phyloP scores from a whole-genome alignment of 2,113 vertebrate species.

The Onychorhynchus coronatus region DNA sequence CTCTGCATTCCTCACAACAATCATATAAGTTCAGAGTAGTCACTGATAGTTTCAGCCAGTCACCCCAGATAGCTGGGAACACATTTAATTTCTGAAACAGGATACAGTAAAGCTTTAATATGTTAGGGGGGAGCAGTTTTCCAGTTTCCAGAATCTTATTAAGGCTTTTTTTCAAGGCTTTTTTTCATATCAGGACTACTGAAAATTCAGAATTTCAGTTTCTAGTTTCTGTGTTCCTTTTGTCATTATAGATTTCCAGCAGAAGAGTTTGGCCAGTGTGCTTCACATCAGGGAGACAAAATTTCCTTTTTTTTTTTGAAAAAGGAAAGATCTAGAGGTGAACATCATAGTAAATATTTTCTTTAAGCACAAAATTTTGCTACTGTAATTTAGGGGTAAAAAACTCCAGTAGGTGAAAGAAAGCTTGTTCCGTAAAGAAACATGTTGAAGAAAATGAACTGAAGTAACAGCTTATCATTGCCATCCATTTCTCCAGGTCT shows the following conservation, averaged over 20 bases:
- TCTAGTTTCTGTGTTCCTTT: not conserved
- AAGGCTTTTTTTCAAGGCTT: not conserved
- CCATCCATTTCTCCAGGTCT: not conserved
- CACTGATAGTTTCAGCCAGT: not conserved
- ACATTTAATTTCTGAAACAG: not conserved
- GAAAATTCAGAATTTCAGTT: not conserved
- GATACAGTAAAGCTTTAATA: not conserved
- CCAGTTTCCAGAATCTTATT: not conserved
- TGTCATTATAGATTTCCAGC: not conserved
- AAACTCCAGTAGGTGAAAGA: not conserved
- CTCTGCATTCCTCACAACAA: not conserved
- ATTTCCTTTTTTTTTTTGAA: not conserved
- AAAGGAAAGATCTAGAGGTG: not conserved
- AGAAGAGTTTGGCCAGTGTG: not conserved
- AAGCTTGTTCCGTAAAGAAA: not conserved
- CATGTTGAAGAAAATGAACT: not conserved
- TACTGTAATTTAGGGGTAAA: not conserved
- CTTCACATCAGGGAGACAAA: not conserved
- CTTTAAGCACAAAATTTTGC: not conserved
- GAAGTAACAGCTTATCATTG: not conserved
- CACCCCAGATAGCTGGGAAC: not conserved
- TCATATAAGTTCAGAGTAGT: not conserved
- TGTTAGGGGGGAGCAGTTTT: fast-evolving
- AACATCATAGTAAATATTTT: not conserved
- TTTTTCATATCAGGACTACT: not conserved